Conservation (phyloP, 2,113 vertebrate species). For the Galbula dea region DNA sequence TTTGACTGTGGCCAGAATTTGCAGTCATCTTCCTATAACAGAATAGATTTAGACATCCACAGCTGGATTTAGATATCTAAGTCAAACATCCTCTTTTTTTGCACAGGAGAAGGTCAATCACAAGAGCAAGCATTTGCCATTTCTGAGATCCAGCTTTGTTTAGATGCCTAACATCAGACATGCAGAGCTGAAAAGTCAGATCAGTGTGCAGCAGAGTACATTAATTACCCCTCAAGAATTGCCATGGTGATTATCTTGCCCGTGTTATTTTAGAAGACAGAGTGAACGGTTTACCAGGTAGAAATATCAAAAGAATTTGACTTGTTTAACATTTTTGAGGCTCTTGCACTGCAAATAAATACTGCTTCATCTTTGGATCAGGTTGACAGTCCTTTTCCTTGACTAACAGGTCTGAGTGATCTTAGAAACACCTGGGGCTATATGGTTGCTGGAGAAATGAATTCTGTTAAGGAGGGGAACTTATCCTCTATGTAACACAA, state of each 20-base stretch:
- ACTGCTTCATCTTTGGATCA: not conserved
- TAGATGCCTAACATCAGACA: not conserved
- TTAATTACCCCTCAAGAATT: not conserved
- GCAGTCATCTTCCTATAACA: not conserved
- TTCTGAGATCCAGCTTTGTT: not conserved
- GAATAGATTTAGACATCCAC: not conserved
- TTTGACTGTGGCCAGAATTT: not conserved
- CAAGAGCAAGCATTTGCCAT: not conserved
- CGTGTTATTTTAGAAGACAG: not conserved
- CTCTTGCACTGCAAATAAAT: not conserved
- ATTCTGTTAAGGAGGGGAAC: not conserved
- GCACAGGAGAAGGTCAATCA: not conserved
- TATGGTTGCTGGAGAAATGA: not conserved
- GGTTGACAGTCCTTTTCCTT: not conserved
- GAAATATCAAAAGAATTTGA: not conserved
- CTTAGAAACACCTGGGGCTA: not conserved
- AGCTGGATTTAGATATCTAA: not conserved
- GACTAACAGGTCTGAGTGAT: not conserved
- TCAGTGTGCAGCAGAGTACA: not conserved
- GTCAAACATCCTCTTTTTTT: not conserved
- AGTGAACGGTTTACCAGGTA: not conserved
- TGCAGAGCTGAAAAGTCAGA: not conserved
- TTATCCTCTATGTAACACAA: not conserved
- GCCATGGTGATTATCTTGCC: accelerated
- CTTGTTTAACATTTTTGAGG: not conserved